Base-by-base conservation (phyloP, 2,888 invertebrate species). In the Caenorhabditis zanzibari region DNA sequence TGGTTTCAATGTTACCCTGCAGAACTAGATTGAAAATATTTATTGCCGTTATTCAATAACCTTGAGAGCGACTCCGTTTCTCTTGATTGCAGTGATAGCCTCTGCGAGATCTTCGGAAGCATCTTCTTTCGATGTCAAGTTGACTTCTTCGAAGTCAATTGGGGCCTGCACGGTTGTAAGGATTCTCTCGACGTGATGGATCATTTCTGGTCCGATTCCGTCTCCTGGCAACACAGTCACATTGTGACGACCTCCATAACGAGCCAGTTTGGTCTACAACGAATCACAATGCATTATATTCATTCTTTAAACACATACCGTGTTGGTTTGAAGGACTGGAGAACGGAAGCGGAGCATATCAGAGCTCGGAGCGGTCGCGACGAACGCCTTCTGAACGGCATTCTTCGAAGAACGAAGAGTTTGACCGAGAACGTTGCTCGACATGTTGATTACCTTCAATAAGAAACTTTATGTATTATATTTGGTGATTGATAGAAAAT, bases 151-250 rank as follows among this genome's bases (percentile, higher is more conserved):
- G 93, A 99, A 99, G 93, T 98, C 98, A 49, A 99, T 95, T 0
- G 98, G 98, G 2, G 85, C 88, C 85, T 88, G 88, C 56, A 88
- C 90, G 47, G 85, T 85, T 26, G 79, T 64, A 64, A 96, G 96
- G 85, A 98, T 95, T 92, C 97, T 96, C 91, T 95, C 95, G 54
- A 98, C 96, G 93, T 98, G 96, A 85, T 94, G 94, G 95, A 98
- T 96, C 87, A 97, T 94, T 93, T 98, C 98, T 0, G 97, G 97
- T 1, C 98, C 98, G 92, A 98, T 98, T 61, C 98, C 98, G 93
- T 97, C 97, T 66, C 98, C 98, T 77, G 98, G 97, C 72, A 98
- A 94, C 95, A 97, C 95, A n/a, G 97, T 96, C 22, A 98, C 97
- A 59, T 96, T 96, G 93, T 97, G 96, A 86, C 97, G 95, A 66